Evolutionary conservation across 2,797 vertebrate genomes (phyloP), one percentile per base, ranked within the genome.

Genomic region (Jordanella pulchra): DNA sequence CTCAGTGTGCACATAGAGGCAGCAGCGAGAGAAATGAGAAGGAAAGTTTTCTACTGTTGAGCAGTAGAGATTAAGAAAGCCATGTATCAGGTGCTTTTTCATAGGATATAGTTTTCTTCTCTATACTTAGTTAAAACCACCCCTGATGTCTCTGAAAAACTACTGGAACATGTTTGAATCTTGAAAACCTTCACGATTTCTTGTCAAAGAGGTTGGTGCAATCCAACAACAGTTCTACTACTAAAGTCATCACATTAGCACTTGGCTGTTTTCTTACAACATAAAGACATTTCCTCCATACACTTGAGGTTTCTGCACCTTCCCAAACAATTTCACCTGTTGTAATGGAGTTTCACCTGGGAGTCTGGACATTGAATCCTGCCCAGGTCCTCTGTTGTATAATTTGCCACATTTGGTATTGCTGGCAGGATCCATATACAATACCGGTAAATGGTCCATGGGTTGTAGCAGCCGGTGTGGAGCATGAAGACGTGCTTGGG

Each of bases 31-130:
- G 9, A 39, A 39, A 7, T 39, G 67, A 71, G 27, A 68, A 47
- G 23, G 53, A 69, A 44, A 50, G 50, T 42, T 78, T 72, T 54
- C 67, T 66, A 13, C 42, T 25, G 71, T 30, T 13, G n/a, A 69
- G 66, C 64, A 30, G 48, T 32, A 56, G 30, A 27, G 73, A 50
- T 84, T 79, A 78, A 85, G 75, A 73, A 69, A 63, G 25, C 55
- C 11, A 7, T 25, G 64, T 27, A 64, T 42, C 39, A 63, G 61
- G 35, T 7, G 35, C 35, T 44, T 11, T 69, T 12, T 3, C 12
- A 18, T 50, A 51, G 21, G 23, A 7, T 50, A 13, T 18, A 21
- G 18, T 50, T 53, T 23, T 4, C 25, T 63, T 1, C 23, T 15
- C 15, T 35, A 63, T 21, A 14, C 11, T 23, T 42, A 35, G 32